Evolutionary conservation across 2,113 vertebrate species (phyloP).

Genomic region (Pelecanus crispus): DNA sequence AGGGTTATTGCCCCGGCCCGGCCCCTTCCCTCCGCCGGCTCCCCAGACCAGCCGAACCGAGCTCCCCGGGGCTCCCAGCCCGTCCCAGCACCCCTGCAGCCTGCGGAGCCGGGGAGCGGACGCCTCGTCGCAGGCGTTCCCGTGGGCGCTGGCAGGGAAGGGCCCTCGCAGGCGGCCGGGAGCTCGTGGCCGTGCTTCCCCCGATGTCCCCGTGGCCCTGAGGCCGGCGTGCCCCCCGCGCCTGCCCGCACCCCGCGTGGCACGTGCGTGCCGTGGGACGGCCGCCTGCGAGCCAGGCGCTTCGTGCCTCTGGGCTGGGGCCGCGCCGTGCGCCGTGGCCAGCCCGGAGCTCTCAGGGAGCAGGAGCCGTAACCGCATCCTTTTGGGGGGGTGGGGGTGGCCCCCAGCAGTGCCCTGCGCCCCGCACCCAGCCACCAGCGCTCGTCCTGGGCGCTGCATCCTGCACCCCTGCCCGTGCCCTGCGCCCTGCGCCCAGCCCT

Average conservation of each 20-base stretch:
- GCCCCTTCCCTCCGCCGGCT: background rate
- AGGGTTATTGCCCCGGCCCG: background rate
- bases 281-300: background rate
- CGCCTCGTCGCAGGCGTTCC: background rate
- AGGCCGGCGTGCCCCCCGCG: background rate
- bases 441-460: background rate
- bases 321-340: fast-evolving
- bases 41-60: fast-evolving
- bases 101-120: background rate
- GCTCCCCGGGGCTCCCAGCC: too few species aligned
- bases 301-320: background rate
- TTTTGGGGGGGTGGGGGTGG: background rate
- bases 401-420: background rate
- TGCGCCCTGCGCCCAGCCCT: background rate
- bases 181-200: background rate
- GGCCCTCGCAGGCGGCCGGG: background rate
- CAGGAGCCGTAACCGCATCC: background rate
- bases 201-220: background rate
- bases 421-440: background rate
- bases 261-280: fast-evolving
- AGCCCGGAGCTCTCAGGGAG: background rate
- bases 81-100: too few species aligned
- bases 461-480: fast-evolving
- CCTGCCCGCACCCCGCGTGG: background rate
- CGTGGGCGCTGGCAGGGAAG: background rate